Evolutionary conservation across 2,797 vertebrate species (phyloP).

Genomic region (Peromyscus attwateri): DNA sequence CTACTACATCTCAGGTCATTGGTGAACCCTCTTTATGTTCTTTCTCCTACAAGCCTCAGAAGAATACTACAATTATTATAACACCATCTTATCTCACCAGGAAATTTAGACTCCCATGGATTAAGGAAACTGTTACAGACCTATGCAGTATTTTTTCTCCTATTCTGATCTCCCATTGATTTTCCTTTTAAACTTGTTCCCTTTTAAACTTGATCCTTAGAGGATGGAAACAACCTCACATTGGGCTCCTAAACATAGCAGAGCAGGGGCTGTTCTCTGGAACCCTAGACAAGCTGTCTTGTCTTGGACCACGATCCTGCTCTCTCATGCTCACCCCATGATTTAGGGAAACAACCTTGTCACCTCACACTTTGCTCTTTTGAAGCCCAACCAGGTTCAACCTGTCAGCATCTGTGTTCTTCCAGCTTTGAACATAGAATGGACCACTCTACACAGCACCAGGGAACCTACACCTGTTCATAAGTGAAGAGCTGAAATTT

Average conservation of each 20-base stretch:
- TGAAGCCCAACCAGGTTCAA: background rate
- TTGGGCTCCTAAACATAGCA: background rate
- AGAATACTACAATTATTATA: background rate
- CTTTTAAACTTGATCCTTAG: background rate
- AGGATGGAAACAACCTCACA: accelerated
- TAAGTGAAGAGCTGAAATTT: background rate
- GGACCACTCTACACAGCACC: background rate
- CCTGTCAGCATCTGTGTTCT: background rate
- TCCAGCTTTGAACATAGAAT: background rate
- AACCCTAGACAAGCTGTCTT: background rate
- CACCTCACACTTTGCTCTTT: background rate
- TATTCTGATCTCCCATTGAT: background rate
- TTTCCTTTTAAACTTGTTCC: background rate
- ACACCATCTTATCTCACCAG: background rate
- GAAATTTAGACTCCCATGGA: background rate
- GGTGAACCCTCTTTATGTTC: background rate
- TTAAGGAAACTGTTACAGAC: background rate
- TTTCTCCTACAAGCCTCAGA: background rate
- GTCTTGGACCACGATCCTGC: background rate
- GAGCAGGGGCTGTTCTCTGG: background rate
- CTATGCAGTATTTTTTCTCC: background rate
- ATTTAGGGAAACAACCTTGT: background rate
- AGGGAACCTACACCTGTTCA: too few relatives aligned
- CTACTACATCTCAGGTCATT: background rate
- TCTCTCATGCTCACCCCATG: background rate